A percentile compares a stretch with the other conserved stretches of the same genome.
phyloP scores from a whole-genome alignment of 2,888 invertebrate genomes.

The Leucania comma region DNA sequence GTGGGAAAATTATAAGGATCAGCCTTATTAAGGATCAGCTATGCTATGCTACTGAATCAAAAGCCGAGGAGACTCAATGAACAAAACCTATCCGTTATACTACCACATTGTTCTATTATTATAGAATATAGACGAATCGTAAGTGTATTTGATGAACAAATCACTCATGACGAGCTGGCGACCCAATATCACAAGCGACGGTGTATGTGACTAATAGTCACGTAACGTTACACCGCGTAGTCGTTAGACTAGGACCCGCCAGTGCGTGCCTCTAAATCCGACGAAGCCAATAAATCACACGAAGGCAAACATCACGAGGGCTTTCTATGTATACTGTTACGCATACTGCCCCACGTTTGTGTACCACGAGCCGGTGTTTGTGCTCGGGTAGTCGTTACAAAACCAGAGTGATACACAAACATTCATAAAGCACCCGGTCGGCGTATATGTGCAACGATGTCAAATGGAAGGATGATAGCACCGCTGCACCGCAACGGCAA shows the following conservation, averaged over 20 bases:
- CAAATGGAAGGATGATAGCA: slow-evolving; percentile 54
- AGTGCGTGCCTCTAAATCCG: slow-evolving; percentile 89
- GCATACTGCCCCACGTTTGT: slow-evolving; percentile 77
- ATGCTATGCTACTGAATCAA: too few relatives aligned
- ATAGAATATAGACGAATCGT: slow-evolving; percentile 56
- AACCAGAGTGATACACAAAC: slow-evolving; percentile 83
- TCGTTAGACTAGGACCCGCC: slow-evolving; percentile 67
- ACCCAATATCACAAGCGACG: slow-evolving; percentile 65
- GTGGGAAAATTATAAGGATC: too few relatives aligned
- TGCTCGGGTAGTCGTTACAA: slow-evolving; percentile 81
- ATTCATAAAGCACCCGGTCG: slow-evolving; percentile 68
- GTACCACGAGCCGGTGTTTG: slow-evolving; percentile 71
- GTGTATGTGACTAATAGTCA: slow-evolving; percentile 78
- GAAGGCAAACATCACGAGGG: slow-evolving; percentile 89
- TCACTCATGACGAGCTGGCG: slow-evolving; percentile 52
- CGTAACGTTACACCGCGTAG: slow-evolving; percentile 84
- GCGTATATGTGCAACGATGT: slow-evolving; percentile 58
- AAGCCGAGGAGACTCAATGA: slow-evolving; percentile 1
- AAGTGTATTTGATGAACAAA: slow-evolving; percentile 55
- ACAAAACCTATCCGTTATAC: neutral
- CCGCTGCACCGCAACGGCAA: slow-evolving; percentile 21
- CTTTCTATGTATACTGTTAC: slow-evolving; percentile 86
- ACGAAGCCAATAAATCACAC: slow-evolving; percentile 91
- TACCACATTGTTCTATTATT: slow-evolving; percentile 8
- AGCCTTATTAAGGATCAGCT: too few relatives aligned